These are phyloP conservation scores for Chelmon rostratus DNA, from an alignment of 2,797 vertebrate species.

Conservation along the genomic window DNA sequence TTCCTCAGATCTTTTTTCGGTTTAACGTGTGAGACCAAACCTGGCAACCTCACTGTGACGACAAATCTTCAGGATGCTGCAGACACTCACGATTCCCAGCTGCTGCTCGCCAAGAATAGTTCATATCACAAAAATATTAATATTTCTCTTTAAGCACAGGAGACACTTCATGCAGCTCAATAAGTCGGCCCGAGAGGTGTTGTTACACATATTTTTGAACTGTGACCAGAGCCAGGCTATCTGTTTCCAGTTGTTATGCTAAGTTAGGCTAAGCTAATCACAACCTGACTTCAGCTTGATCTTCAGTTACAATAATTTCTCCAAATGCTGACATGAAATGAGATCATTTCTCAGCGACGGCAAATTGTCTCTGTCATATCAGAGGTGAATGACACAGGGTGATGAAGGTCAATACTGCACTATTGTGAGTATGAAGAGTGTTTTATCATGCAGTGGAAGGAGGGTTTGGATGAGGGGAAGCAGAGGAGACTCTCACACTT, in stretches of 20 bases:
- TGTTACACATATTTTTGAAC: not conserved
- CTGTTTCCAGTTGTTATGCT: not conserved
- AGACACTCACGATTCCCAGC: no score
- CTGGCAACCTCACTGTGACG: not conserved
- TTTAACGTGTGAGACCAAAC: not conserved
- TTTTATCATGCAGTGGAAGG: not conserved
- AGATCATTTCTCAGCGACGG: no score
- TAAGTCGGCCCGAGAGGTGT: not conserved
- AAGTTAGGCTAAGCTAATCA: not conserved
- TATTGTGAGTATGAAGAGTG: not conserved
- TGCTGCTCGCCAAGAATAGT: not conserved
- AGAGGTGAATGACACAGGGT: not conserved
- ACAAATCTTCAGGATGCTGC: not conserved
- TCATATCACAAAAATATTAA: not conserved
- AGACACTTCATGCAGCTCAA: no score
- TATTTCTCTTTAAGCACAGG: no score
- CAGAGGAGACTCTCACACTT: conserved; percentile 70
- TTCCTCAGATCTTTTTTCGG: no score
- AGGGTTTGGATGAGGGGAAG: conserved; percentile 34
- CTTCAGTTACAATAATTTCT: not conserved
- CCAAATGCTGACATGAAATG: not conserved
- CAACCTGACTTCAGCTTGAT: not conserved
- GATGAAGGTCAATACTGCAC: not conserved
- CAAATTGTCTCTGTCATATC: not conserved
- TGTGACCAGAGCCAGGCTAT: not conserved